Conservation (phyloP, 2,888 invertebrate species). For the Bimastos eiseni region DNA sequence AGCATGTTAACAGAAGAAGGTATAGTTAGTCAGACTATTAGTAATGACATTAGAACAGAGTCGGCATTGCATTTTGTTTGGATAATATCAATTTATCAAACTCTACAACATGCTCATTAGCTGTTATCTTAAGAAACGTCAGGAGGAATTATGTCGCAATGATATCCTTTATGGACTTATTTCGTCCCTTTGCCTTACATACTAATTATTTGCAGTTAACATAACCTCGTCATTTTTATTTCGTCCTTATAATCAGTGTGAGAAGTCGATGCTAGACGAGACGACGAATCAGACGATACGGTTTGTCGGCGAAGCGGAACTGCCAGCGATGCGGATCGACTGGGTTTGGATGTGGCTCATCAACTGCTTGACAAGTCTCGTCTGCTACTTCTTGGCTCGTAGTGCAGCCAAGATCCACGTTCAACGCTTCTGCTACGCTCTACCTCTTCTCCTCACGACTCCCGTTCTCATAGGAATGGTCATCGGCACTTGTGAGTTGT, state of each 20-base stretch:
- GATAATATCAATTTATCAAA: no score
- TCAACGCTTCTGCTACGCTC: slow-evolving; percentile 57
- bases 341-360: slow-evolving; percentile 35
- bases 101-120: no score
- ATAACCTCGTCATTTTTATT: background rate
- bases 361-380: slow-evolving; percentile 28
- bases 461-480: slow-evolving; percentile 49
- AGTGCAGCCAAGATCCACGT: slow-evolving; percentile 36
- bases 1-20: no score
- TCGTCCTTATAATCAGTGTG: slow-evolving; percentile 10
- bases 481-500: slow-evolving; percentile 34
- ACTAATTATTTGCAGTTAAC: no score
- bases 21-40: no score
- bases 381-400: slow-evolving; percentile 36
- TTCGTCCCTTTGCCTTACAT: no score
- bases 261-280: background rate
- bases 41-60: no score
- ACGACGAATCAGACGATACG: background rate
- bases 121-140: no score
- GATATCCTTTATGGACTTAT: no score
- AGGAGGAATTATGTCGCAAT: no score
- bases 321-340: slow-evolving; percentile 33
- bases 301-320: background rate
- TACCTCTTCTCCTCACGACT: slow-evolving; percentile 62
- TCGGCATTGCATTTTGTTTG: no score